Conservation (phyloP, 2,113 vertebrate genomes). For the Erythrocercus mccallii region DNA sequence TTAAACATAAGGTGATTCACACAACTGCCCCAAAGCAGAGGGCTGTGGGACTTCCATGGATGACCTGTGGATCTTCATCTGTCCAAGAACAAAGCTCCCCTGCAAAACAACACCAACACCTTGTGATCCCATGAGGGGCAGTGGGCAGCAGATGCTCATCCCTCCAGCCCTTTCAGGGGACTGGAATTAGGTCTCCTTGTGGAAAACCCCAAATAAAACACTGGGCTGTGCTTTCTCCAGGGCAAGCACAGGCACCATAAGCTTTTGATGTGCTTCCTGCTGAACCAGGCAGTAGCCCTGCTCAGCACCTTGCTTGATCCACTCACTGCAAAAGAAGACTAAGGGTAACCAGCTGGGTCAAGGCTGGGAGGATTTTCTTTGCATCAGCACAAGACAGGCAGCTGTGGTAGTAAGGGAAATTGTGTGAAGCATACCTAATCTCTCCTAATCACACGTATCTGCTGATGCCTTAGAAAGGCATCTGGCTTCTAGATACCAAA, state of each 20-base stretch:
- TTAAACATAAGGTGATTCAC: background rate
- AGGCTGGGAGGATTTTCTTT: background rate
- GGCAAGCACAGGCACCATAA: background rate
- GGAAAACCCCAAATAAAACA: background rate
- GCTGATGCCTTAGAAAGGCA: background rate
- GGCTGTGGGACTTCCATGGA: background rate
- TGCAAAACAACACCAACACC: background rate
- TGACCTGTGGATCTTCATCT: background rate
- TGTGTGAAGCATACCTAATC: background rate
- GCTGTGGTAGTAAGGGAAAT: background rate
- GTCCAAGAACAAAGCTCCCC: background rate
- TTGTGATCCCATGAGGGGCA: fast-evolving
- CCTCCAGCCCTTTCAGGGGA: background rate
- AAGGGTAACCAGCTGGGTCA: background rate
- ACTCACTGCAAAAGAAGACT: background rate
- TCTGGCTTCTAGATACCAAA: background rate
- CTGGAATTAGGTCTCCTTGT: background rate
- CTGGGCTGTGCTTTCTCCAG: background rate
- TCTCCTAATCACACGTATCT: background rate
- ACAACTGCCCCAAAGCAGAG: background rate
- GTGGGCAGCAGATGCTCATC: fast-evolving
- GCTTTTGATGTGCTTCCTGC: background rate
- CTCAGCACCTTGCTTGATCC: background rate
- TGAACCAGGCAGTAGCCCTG: background rate
- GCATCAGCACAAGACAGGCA: background rate